Evolutionary conservation across 35 echinoderm and acorn worm genomes (phyloP).

Genomic region (Amphiura filiformis): DNA sequence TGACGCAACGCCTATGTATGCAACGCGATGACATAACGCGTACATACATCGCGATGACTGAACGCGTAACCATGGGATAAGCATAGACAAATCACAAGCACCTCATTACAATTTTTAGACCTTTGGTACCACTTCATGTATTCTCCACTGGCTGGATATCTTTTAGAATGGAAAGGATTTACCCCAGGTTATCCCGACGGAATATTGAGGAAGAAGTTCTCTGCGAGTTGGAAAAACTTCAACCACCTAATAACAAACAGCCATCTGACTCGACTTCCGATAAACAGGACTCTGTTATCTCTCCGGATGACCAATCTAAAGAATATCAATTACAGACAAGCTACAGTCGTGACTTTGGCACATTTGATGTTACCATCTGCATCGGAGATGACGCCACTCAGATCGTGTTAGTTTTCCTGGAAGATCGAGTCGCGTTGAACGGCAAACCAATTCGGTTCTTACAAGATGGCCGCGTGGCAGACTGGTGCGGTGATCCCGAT

Average conservation of each 20-base stretch:
- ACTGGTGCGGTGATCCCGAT: not conserved
- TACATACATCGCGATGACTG: too few species aligned
- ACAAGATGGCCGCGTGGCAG: not conserved
- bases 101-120: too few species aligned
- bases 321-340: not conserved
- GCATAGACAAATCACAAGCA: too few species aligned
- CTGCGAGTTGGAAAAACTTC: not conserved
- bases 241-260: not conserved
- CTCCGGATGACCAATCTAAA: not conserved
- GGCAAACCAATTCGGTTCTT: not conserved
- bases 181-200: not conserved
- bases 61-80: too few species aligned
- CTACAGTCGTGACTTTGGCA: not conserved
- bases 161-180: not conserved
- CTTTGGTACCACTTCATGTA: too few species aligned
- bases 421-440: not conserved
- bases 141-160: too few species aligned
- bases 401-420: not conserved
- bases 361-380: not conserved
- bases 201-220: not conserved
- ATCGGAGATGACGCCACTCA: not conserved
- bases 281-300: too few species aligned
- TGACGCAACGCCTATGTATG: too few species aligned
- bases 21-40: too few species aligned
- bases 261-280: too few species aligned